These are phyloP conservation scores for Sus cebifrons DNA, from an alignment of 2,797 vertebrate genomes.

Conservation along the genomic window DNA sequence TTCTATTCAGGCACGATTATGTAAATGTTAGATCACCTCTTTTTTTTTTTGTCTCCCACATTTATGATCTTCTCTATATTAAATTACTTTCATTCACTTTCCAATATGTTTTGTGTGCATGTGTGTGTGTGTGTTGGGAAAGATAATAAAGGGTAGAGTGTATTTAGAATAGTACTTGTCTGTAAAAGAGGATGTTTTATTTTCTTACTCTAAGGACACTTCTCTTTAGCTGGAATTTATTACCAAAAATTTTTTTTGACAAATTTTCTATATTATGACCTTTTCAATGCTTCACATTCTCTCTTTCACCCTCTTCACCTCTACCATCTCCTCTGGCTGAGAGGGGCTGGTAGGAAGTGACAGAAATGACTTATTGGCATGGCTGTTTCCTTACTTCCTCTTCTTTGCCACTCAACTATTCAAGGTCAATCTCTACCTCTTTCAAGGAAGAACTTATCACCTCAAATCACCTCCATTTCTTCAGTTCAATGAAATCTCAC, in stretches of 20 bases:
- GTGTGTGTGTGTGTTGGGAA: background rate
- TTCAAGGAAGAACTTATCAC: background rate
- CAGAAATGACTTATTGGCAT: background rate
- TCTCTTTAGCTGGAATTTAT: background rate
- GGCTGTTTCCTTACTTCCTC: background rate
- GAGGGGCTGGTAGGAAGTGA: background rate
- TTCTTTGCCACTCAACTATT: background rate
- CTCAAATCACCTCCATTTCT: background rate
- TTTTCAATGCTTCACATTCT: background rate
- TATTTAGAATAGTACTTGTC: background rate
- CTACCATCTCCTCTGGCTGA: background rate
- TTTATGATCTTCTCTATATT: background rate
- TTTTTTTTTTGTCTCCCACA: background rate
- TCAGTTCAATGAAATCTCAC: background rate
- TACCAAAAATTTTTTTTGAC: background rate
- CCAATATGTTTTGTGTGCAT: background rate
- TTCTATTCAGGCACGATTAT: background rate
- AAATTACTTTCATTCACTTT: constrained; percentile 22
- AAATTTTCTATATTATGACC: background rate
- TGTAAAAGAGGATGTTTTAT: background rate
- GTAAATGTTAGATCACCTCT: background rate
- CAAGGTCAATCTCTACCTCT: background rate
- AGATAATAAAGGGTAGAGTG: background rate
- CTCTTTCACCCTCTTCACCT: background rate
- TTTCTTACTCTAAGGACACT: background rate